A percentile compares a stretch with the other conserved stretches of the same genome.
phyloP scores from a whole-genome alignment of 2,113 vertebrate species.

The Pterocles gutturalis region DNA sequence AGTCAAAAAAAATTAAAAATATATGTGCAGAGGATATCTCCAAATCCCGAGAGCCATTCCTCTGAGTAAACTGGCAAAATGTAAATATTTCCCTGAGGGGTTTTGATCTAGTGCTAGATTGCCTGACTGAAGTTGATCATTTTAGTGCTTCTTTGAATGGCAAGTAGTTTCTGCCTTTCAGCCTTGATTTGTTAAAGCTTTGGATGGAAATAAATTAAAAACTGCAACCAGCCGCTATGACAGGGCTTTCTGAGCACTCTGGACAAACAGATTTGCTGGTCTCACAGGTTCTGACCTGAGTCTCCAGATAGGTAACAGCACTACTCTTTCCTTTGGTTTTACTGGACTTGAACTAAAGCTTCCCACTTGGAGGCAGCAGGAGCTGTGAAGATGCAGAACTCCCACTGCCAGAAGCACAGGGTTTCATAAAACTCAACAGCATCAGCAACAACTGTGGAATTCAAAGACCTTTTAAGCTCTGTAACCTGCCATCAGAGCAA shows the following conservation, averaged over 20 bases:
- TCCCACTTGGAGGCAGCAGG: conserved; percentile 30
- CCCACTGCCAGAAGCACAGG: neutral
- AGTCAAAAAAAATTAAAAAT: conserved; percentile 24
- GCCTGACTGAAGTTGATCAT: conserved; percentile 70
- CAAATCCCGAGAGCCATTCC: conserved; percentile 65
- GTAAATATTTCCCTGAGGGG: conserved; percentile 73
- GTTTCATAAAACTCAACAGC: neutral
- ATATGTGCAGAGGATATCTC: conserved; percentile 62
- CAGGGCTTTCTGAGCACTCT: neutral
- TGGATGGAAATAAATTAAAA: conserved; percentile 58
- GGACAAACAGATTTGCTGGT: neutral
- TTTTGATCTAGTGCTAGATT: conserved; percentile 73
- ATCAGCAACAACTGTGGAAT: neutral
- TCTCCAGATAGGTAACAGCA: neutral
- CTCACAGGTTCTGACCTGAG: neutral
- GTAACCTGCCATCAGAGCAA: neutral
- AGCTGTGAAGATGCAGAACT: neutral
- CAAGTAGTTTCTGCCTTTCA: conserved; percentile 60
- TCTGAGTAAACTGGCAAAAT: conserved; percentile 74
- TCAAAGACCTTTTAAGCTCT: neutral
- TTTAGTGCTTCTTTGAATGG: conserved; percentile 62
- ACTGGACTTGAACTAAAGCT: neutral
- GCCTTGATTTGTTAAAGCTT: conserved; percentile 43
- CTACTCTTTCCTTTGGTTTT: neutral
- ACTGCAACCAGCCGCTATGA: neutral